Percentiles rank a stretch among this genome's conserved stretches.
These are phyloP conservation scores for Drosophila falleni DNA, from an alignment of 2,888 invertebrate species.

Conservation along the genomic window DNA sequence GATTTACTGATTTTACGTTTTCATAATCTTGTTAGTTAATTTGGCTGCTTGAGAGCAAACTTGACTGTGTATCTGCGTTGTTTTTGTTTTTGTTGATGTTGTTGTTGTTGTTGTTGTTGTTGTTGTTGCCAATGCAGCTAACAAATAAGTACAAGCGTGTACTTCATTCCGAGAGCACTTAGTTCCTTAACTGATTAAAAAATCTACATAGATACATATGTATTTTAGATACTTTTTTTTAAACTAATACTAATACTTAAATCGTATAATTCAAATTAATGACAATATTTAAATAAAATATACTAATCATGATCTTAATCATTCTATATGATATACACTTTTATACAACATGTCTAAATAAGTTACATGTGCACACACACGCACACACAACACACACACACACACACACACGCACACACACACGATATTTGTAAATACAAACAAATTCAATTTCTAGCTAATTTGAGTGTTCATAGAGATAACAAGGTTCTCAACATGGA, in stretches of 20 bases:
- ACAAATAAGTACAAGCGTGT: slow-evolving; percentile 10
- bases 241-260: neutral
- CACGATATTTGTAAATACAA: slow-evolving; percentile 43
- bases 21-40: slow-evolving; percentile 83
- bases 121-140: slow-evolving; percentile 13
- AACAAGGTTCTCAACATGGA: slow-evolving; percentile 72
- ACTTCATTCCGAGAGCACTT: slow-evolving; percentile 7
- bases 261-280: neutral
- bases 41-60: slow-evolving; percentile 68
- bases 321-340: neutral
- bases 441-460: slow-evolving; percentile 68
- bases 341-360: slow-evolving; percentile 2
- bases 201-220: neutral
- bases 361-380: slow-evolving; percentile 8
- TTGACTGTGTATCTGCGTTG: slow-evolving; percentile 28
- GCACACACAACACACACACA: slow-evolving; percentile 8
- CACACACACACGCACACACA: neutral
- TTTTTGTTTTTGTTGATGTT: too few relatives aligned
- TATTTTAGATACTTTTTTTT: neutral
- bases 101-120: neutral
- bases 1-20: slow-evolving; percentile 84
- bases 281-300: slow-evolving; percentile 1
- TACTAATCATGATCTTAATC: neutral
- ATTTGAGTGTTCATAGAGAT: slow-evolving; percentile 72
- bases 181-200: slow-evolving; percentile 5